Conservation (phyloP, 2,113 vertebrate species). For the Menura novaehollandiae region DNA sequence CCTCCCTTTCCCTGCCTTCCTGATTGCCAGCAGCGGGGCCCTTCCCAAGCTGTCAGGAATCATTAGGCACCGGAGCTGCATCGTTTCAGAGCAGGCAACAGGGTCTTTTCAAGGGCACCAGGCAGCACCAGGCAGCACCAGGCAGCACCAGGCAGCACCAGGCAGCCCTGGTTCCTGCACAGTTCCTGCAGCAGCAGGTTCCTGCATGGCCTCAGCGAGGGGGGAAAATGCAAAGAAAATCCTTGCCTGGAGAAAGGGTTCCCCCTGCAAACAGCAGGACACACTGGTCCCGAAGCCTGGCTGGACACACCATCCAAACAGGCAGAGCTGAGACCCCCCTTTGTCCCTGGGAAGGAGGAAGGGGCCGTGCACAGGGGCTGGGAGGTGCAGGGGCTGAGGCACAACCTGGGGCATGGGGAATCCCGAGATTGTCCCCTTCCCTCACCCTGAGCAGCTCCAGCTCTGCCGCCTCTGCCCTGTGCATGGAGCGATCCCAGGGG, state of each 20-base stretch:
- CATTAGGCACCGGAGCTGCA: conserved; percentile 16
- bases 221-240: not conserved
- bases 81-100: not conserved
- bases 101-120: conserved; percentile 58
- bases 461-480: not conserved
- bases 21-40: not conserved
- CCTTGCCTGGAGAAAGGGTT: not conserved
- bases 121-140: not conserved
- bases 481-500: fast-evolving
- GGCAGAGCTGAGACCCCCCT: not conserved
- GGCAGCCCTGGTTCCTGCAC: not conserved
- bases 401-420: not conserved
- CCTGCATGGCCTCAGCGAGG: fast-evolving
- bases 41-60: conserved; percentile 57
- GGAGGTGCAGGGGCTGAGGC: not conserved
- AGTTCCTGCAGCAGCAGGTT: not conserved
- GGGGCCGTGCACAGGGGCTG: fast-evolving
- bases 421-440: too few species aligned
- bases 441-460: not conserved
- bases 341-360: not conserved
- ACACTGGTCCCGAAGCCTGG: fast-evolving
- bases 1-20: conserved; percentile 11
- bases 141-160: not conserved
- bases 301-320: fast-evolving
- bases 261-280: not conserved